Evolutionary conservation across 2,797 vertebrate genomes (phyloP).

Genomic region (Trichosurus vulpecula): DNA sequence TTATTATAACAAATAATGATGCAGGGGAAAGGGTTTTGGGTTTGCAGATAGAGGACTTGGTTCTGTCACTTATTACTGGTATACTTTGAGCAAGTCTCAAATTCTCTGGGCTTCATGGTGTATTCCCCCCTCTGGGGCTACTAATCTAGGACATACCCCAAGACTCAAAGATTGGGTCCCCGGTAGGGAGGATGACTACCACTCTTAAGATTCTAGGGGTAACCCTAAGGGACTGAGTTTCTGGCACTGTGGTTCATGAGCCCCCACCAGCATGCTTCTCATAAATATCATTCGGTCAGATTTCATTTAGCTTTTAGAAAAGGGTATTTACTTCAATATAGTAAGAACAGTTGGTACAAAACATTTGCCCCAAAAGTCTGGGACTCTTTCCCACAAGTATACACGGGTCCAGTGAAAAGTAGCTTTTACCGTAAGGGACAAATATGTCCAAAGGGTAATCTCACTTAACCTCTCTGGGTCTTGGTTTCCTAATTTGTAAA

Average conservation of each 20-base stretch:
- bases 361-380: background rate
- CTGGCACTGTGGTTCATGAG: background rate
- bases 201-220: background rate
- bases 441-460: background rate
- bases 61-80: background rate
- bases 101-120: background rate
- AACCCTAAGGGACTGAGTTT: background rate
- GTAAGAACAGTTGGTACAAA: background rate
- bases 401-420: background rate
- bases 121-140: background rate
- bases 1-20: background rate
- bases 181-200: background rate
- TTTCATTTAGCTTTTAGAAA: background rate
- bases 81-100: conserved; percentile 4
- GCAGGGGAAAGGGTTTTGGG: background rate
- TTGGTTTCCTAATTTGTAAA: background rate
- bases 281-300: background rate
- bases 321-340: background rate
- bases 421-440: background rate
- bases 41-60: background rate
- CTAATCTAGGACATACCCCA: background rate
- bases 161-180: background rate
- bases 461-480: background rate
- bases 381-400: background rate
- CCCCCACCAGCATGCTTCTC: background rate